A percentile compares a stretch with the other conserved stretches of the same genome.
Conservation (phyloP, 2,888 invertebrate genomes). For the Drosophila gaucha region DNA sequence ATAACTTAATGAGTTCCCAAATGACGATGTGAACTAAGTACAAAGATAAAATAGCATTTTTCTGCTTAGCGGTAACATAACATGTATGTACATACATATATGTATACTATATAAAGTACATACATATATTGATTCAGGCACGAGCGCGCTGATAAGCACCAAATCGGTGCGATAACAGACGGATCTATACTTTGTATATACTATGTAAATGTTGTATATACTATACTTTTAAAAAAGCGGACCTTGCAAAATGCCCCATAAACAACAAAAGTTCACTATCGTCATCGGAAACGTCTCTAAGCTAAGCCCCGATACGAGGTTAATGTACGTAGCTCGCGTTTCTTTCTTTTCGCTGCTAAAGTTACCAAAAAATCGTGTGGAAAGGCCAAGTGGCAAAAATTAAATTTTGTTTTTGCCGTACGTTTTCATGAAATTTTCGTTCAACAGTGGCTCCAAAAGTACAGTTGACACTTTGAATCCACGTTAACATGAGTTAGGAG, state of each 20-base stretch:
- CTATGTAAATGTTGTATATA: background rate
- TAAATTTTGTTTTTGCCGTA: conserved; percentile 11
- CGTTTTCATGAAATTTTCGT: conserved; percentile 30
- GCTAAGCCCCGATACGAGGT: conserved; percentile 33
- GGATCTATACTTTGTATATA: conserved; percentile 29
- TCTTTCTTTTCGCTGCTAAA: conserved; percentile 7
- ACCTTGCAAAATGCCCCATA: conserved; percentile 15
- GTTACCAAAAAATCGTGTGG: conserved; percentile 22
- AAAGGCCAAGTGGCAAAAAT: conserved; percentile 27
- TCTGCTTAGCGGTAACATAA: too few species aligned
- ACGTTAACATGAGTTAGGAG: conserved; percentile 34
- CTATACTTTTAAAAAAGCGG: background rate
- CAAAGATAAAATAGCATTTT: conserved; percentile 6
- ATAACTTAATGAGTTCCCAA: conserved; percentile 31
- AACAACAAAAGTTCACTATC: conserved; percentile 30
- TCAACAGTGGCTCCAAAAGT: conserved; percentile 28
- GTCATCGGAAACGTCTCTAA: conserved; percentile 33
- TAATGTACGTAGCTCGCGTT: conserved; percentile 45
- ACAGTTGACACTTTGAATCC: conserved; percentile 46
- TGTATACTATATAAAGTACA: too few species aligned
- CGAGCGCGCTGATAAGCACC: conserved; percentile 22
- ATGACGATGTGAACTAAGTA: conserved; percentile 14
- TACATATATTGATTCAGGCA: conserved; percentile 33
- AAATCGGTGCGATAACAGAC: conserved; percentile 31
- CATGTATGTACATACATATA: background rate